Conservation (phyloP, 2,113 vertebrate genomes). For the Nothocercus nigrocapillus region DNA sequence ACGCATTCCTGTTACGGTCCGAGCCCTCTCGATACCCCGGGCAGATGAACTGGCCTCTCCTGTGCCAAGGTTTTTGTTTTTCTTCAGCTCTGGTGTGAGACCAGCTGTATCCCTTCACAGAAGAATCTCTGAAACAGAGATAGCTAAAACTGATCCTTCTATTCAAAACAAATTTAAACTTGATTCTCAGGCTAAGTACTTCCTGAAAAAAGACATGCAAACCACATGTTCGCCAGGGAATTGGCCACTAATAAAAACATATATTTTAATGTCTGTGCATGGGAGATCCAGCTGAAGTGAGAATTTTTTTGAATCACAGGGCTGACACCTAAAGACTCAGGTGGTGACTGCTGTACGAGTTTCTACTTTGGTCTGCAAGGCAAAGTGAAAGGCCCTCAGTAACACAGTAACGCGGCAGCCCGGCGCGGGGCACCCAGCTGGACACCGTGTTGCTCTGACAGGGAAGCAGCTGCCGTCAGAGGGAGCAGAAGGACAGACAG, state of each 20-base stretch:
- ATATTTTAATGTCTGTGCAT: background rate
- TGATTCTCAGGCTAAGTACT: conserved; percentile 33
- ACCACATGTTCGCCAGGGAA: conserved; percentile 47
- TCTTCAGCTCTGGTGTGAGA: background rate
- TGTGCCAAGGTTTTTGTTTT: conserved; percentile 7
- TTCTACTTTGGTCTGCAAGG: background rate
- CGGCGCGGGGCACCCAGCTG: background rate
- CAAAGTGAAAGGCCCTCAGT: background rate
- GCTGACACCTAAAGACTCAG: background rate
- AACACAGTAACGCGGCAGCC: background rate
- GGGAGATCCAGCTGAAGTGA: background rate
- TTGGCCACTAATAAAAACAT: background rate
- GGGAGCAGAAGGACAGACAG: background rate
- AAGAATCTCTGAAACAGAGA: conserved; percentile 54
- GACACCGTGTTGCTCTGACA: background rate
- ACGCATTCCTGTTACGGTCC: background rate
- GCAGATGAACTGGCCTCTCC: background rate
- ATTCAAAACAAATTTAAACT: conserved; percentile 53
- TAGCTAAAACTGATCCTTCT: conserved; percentile 58
- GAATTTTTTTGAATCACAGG: background rate
- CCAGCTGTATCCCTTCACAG: conserved; percentile 14
- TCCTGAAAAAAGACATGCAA: conserved; percentile 52
- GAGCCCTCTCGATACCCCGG: background rate
- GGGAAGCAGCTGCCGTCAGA: background rate
- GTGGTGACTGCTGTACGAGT: background rate